Conservation (phyloP, 1,140 invertebrate species). For the Calycopis cecrops region DNA sequence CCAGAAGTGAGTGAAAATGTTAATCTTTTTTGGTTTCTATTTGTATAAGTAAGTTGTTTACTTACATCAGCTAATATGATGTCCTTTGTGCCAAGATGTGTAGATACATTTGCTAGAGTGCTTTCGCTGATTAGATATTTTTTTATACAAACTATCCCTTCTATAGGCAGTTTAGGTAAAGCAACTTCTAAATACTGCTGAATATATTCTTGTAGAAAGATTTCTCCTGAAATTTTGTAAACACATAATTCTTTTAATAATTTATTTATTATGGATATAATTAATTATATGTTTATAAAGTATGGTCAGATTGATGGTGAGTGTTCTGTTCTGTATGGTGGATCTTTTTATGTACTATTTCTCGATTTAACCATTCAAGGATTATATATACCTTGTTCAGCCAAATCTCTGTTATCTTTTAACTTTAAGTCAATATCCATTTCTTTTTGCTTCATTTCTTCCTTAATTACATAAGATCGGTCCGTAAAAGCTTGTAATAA, state of each 20-base stretch:
- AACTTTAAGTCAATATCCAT: slow-evolving; percentile 82
- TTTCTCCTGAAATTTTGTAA: slow-evolving; percentile 54
- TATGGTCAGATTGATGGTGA: no score
- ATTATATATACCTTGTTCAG: slow-evolving; percentile 76
- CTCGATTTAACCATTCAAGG: no score
- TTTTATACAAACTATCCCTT: slow-evolving; percentile 78
- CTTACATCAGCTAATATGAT: slow-evolving; percentile 85
- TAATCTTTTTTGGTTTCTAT: no score
- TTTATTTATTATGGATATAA: no score
- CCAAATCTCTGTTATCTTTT: slow-evolving; percentile 81
- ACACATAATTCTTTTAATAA: no score
- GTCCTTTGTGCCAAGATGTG: slow-evolving; percentile 87
- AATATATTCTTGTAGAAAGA: slow-evolving; percentile 63
- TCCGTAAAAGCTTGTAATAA: slow-evolving; percentile 88
- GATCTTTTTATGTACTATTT: no score
- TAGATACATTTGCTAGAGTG: slow-evolving; percentile 81
- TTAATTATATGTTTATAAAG: no score
- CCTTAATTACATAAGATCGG: slow-evolving; percentile 84
- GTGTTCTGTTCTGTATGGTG: no score
- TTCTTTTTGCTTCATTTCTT: slow-evolving; percentile 80
- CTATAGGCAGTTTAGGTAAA: slow-evolving; percentile 83
- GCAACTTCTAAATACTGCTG: slow-evolving; percentile 74
- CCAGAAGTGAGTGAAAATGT: no score
- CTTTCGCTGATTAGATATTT: slow-evolving; percentile 81
- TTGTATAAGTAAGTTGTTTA: slow-evolving; percentile 23